A percentile compares a stretch with the other conserved stretches of the same genome.
These are phyloP conservation scores for Promerops cafer DNA, from an alignment of 2,113 vertebrate genomes.

Conservation along the genomic window DNA sequence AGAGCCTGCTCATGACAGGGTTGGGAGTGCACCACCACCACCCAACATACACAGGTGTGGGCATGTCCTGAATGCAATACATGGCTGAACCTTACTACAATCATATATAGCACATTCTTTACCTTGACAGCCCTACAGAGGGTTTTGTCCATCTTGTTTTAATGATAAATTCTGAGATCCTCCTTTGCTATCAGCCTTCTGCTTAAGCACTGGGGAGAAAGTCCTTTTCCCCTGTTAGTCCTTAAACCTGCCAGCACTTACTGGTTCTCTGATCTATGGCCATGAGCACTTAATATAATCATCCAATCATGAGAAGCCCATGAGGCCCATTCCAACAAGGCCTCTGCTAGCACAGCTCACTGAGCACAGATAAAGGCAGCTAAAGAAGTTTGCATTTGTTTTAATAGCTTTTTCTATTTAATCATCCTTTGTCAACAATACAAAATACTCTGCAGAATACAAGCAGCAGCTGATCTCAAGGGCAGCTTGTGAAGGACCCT, in stretches of 20 bases:
- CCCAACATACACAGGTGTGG: accelerated
- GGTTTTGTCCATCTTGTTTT: neutral
- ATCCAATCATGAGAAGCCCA: neutral
- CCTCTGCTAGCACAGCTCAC: neutral
- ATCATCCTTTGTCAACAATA: neutral
- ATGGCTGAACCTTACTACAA: neutral
- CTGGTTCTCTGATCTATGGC: neutral
- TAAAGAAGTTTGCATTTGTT: neutral
- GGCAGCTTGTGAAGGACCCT: neutral
- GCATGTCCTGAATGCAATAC: neutral
- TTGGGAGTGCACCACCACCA: neutral
- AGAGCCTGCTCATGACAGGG: neutral
- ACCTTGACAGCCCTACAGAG: neutral
- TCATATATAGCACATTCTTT: neutral
- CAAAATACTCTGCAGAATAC: neutral
- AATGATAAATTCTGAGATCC: neutral
- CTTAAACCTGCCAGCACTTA: neutral
- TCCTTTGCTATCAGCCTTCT: neutral
- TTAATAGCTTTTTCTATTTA: neutral
- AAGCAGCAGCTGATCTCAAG: neutral
- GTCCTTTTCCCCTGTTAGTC: neutral
- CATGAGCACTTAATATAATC: neutral
- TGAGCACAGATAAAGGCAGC: neutral
- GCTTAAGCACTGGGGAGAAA: neutral
- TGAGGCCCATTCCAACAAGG: neutral